Conservation (phyloP, 2,888 invertebrate genomes). For the Tinea trinotella region DNA sequence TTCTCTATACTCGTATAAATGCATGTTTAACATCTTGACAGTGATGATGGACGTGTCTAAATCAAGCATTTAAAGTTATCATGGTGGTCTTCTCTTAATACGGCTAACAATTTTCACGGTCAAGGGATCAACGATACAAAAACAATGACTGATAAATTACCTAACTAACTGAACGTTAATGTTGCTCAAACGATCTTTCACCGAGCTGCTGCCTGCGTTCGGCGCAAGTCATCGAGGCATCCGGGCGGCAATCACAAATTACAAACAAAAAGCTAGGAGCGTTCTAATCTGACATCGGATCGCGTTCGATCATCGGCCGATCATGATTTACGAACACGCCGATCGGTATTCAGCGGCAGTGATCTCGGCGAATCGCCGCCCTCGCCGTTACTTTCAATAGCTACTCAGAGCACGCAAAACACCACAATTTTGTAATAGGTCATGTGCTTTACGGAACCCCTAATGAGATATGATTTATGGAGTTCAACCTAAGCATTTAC, state of each 20-base stretch:
- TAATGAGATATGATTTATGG: slow-evolving; percentile 56
- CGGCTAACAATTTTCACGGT: slow-evolving; percentile 29
- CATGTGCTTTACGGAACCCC: slow-evolving; percentile 35
- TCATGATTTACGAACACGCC: slow-evolving; percentile 67
- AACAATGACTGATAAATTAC: slow-evolving; percentile 55
- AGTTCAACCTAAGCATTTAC: slow-evolving; percentile 1
- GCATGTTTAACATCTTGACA: background rate
- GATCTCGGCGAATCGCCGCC: slow-evolving; percentile 34
- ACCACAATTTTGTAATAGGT: slow-evolving; percentile 37
- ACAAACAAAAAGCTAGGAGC: slow-evolving; percentile 65
- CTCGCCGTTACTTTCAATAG: background rate
- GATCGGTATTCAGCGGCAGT: slow-evolving; percentile 50
- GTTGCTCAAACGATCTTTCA: slow-evolving; percentile 42
- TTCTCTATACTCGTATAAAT: background rate
- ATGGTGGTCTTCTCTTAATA: slow-evolving; percentile 7
- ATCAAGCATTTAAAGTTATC: background rate
- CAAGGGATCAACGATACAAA: slow-evolving; percentile 31
- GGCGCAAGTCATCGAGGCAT: slow-evolving; percentile 57
- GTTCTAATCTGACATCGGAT: slow-evolving; percentile 64
- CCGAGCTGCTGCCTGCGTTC: slow-evolving; percentile 31
- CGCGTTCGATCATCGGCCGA: slow-evolving; percentile 61
- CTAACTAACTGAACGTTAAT: slow-evolving; percentile 44
- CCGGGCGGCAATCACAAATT: slow-evolving; percentile 59
- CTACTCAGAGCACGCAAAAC: slow-evolving; percentile 21
- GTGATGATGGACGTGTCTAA: background rate